A percentile compares a stretch with the other conserved stretches of the same genome.
Evolutionary conservation across 2,888 invertebrate species (phyloP).

Genomic region (Hypselothyrea guttata): DNA sequence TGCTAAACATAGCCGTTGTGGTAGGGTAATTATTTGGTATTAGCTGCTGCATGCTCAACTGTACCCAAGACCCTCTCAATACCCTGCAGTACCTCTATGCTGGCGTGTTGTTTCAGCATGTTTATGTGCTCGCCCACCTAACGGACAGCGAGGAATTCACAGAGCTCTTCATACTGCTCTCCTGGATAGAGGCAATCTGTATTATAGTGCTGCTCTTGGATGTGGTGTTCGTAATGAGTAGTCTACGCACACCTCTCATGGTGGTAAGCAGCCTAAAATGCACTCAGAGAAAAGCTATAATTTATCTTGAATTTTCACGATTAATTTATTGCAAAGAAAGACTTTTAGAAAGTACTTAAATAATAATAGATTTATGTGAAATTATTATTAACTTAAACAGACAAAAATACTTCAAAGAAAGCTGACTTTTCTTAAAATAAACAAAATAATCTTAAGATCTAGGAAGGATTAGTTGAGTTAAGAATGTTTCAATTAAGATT

Average conservation of each 20-base stretch:
- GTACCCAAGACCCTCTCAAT: background rate
- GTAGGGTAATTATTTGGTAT: slow-evolving; percentile 22
- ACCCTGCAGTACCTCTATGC: slow-evolving; percentile 32
- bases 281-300: too few species aligned
- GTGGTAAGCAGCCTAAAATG: slow-evolving; percentile 42
- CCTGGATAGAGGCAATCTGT: slow-evolving; percentile 31
- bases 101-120: slow-evolving; percentile 22
- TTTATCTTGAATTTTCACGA: too few species aligned
- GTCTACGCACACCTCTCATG: background rate
- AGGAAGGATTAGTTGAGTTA: too few species aligned
- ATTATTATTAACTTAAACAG: too few species aligned
- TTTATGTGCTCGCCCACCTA: slow-evolving; percentile 28
- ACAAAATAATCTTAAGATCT: too few species aligned
- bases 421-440: too few species aligned
- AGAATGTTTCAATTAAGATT: too few species aligned
- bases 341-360: too few species aligned
- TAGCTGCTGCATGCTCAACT: background rate
- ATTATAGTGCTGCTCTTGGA: slow-evolving; percentile 15
- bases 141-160: slow-evolving; percentile 4
- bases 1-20: slow-evolving; percentile 35
- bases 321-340: too few species aligned
- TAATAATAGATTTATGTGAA: too few species aligned
- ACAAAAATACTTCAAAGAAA: too few species aligned
- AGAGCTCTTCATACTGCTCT: slow-evolving; percentile 16
- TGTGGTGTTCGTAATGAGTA: slow-evolving; percentile 5